phyloP scores from a whole-genome alignment of 2,113 vertebrate genomes.

The Menidia beryllina region DNA sequence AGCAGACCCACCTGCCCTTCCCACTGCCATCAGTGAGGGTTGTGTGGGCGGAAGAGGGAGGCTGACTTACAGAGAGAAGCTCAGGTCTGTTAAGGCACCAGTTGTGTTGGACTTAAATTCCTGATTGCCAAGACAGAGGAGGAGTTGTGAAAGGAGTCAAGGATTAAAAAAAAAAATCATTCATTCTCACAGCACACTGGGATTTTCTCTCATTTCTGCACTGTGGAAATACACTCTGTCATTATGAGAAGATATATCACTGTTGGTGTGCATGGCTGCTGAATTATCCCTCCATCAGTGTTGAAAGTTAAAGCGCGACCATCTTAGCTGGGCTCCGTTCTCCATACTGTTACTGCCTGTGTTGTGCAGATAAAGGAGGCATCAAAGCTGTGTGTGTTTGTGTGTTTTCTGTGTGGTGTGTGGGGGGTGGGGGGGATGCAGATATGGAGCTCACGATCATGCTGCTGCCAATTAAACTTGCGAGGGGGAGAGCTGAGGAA shows the following conservation, averaged over 20 bases:
- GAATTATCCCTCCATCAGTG: constrained; percentile 45
- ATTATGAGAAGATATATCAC: constrained; percentile 32
- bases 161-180: constrained; percentile 28
- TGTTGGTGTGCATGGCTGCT: constrained; percentile 27
- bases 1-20: constrained; percentile 46
- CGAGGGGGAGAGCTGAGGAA: constrained; percentile 56
- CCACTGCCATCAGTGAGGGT: constrained; percentile 18
- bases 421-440: constrained; percentile 67
- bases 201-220: constrained; percentile 14
- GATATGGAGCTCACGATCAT: constrained; percentile 57
- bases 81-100: constrained; percentile 48
- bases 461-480: constrained; percentile 74
- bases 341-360: constrained; percentile 42
- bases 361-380: constrained; percentile 57
- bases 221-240: constrained; percentile 20
- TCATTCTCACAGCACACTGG: background rate
- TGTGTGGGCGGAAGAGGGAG: constrained; percentile 66
- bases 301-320: constrained; percentile 43
- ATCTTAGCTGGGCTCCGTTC: constrained; percentile 32
- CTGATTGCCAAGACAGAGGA: constrained; percentile 38
- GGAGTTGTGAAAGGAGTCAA: constrained; percentile 29
- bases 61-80: constrained; percentile 59
- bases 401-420: constrained; percentile 47
- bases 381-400: constrained; percentile 53
- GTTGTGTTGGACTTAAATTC: constrained; percentile 33